phyloP scores from a whole-genome alignment of 2,113 vertebrate species.

The Microtus pennsylvanicus region DNA sequence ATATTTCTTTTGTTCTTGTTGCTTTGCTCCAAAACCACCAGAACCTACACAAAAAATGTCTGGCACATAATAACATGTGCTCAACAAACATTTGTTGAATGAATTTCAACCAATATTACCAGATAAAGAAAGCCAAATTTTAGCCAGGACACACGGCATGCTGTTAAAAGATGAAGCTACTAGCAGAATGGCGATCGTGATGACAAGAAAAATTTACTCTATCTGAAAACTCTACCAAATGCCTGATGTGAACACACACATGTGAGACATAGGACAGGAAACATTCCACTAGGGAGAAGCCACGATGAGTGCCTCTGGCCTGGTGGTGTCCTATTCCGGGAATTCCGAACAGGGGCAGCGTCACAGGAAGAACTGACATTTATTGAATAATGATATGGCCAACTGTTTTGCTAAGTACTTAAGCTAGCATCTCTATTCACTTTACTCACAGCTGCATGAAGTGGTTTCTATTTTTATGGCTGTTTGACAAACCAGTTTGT shows the following conservation, averaged over 20 bases:
- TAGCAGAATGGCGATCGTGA: background rate
- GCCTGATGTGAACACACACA: background rate
- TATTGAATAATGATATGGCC: background rate
- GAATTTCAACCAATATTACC: background rate
- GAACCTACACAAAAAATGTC: background rate
- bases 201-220: background rate
- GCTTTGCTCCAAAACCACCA: background rate
- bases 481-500: background rate
- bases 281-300: background rate
- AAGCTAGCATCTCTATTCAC: background rate
- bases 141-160: background rate
- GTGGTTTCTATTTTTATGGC: background rate
- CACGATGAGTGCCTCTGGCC: background rate
- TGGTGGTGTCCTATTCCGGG: background rate
- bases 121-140: background rate
- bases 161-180: background rate
- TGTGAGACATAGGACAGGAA: background rate
- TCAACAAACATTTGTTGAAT: background rate
- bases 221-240: slow-evolving; percentile 10
- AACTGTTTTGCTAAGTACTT: background rate
- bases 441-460: background rate
- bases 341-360: background rate
- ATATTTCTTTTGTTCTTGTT: background rate
- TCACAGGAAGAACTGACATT: background rate
- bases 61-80: background rate